Base-by-base conservation (phyloP, 2,888 invertebrate genomes). In the Formica aserva region DNA sequence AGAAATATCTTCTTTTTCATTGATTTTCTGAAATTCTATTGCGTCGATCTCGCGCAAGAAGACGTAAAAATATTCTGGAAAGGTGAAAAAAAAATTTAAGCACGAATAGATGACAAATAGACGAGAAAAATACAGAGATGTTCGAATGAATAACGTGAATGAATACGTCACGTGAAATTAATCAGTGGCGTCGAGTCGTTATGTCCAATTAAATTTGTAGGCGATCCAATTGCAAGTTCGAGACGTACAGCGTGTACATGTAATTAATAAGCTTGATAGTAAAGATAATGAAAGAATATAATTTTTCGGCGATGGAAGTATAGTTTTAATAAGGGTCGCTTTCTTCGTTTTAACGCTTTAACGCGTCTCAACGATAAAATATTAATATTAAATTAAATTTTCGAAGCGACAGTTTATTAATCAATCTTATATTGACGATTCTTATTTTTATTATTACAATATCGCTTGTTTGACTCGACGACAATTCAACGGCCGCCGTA, bases 361-460 rank as follows among this genome's bases (percentile, higher is more conserved):
- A 81, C 18, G 6, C 26, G 35, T 22, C 13, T 57, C 45, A 63
- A 62, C 26, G 80, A 48, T 81, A 75, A 81, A 75, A 63, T 75
- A 75, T 62, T 38, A 63, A 48, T 80, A 48, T 35, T 63, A 63
- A 62, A 76, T 76, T 60, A 55, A 62, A 62, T 45, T 71, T 29
- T 22, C 15, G 3, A 32, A 63, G 18, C 75, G 63, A 75, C 32
- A 52, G 38, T 32, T 77, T 55, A 77, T 77, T 77, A 57, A 29
- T 69, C 66, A 35, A 52, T 66, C 71, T 69, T 69, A 77, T 41
- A 29, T n/a, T 69, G 55, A 78, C 71, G 57, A 71, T 71, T 78
- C 22, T 78, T 63, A 57, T 35, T 48, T 69, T 69, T 38, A 55
- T 75, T 57, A 41, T 57, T 55, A 77, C 22, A 67, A 55, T 55